These are phyloP conservation scores for Caiman crocodilus DNA, from an alignment of 2,797 vertebrate species.

Conservation along the genomic window DNA sequence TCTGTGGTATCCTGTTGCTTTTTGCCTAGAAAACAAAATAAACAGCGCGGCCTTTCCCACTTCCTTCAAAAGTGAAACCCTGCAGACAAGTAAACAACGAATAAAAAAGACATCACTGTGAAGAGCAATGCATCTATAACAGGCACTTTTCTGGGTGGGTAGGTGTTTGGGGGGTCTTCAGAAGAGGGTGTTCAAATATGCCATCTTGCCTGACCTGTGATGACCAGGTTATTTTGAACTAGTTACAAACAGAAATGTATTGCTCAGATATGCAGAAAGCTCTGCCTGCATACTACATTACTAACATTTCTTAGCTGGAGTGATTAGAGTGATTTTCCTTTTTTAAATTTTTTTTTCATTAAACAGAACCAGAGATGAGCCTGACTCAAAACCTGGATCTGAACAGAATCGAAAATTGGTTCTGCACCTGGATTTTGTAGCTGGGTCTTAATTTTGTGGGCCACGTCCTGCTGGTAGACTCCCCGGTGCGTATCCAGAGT, in stretches of 20 bases:
- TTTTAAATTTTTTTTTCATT: background rate
- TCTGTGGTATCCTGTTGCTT: constrained; percentile 13
- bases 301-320: too few relatives aligned
- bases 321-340: too few relatives aligned
- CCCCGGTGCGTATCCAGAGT: background rate
- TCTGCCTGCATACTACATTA: too few relatives aligned
- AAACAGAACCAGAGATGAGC: background rate
- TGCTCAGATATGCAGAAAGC: background rate
- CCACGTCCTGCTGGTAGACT: background rate
- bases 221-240: background rate
- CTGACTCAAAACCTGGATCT: background rate
- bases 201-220: background rate
- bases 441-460: background rate
- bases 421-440: background rate
- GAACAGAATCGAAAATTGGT: background rate
- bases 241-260: too few relatives aligned
- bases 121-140: background rate
- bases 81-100: constrained; percentile 22
- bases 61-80: constrained; percentile 29
- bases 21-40: background rate
- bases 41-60: constrained; percentile 27
- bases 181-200: background rate
- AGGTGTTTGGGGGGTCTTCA: background rate
- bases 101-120: background rate
- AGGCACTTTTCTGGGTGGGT: background rate